phyloP scores from a whole-genome alignment of 2,888 invertebrate species.

The Perdita meconis region DNA sequence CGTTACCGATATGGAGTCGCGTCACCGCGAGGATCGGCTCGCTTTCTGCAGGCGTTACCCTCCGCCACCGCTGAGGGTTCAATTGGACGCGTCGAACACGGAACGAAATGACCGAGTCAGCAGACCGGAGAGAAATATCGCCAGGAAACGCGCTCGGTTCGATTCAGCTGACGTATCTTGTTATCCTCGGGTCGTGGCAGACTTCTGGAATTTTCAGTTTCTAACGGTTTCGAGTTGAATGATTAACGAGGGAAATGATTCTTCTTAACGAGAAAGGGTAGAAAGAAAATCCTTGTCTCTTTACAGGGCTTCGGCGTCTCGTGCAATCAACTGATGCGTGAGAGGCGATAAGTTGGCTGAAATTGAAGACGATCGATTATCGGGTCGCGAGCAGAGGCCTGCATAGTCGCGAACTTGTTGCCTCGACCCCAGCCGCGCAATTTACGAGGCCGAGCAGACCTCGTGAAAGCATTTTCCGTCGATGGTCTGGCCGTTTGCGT shows the following conservation, averaged over 20 bases:
- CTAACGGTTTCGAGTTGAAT: no score
- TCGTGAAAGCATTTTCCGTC: conserved; percentile 51
- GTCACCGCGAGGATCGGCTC: conserved; percentile 32
- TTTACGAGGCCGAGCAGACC: conserved; percentile 41
- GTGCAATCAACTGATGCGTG: conserved; percentile 9
- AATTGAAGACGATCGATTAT: conserved; percentile 47
- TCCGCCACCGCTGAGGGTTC: conserved; percentile 4
- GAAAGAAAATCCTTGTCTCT: neutral
- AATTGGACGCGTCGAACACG: conserved; percentile 25
- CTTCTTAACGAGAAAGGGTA: neutral
- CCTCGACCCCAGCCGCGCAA: conserved; percentile 35
- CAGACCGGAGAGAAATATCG: conserved; percentile 37
- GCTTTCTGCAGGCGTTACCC: conserved; percentile 20
- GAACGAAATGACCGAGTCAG: conserved; percentile 45
- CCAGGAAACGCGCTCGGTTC: neutral
- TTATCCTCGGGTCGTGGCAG: conserved; percentile 30
- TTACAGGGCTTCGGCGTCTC: conserved; percentile 9
- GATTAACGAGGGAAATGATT: conserved; percentile 9
- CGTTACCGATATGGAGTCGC: conserved; percentile 26
- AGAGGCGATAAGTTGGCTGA: conserved; percentile 9
- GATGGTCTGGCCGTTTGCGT: conserved; percentile 30
- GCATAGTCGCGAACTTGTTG: conserved; percentile 45
- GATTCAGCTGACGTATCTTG: conserved; percentile 17
- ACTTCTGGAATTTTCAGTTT: no score
- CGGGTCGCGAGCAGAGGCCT: conserved; percentile 18